Base-by-base conservation (phyloP, 2,797 vertebrate genomes). In the Salarias fasciatus region DNA sequence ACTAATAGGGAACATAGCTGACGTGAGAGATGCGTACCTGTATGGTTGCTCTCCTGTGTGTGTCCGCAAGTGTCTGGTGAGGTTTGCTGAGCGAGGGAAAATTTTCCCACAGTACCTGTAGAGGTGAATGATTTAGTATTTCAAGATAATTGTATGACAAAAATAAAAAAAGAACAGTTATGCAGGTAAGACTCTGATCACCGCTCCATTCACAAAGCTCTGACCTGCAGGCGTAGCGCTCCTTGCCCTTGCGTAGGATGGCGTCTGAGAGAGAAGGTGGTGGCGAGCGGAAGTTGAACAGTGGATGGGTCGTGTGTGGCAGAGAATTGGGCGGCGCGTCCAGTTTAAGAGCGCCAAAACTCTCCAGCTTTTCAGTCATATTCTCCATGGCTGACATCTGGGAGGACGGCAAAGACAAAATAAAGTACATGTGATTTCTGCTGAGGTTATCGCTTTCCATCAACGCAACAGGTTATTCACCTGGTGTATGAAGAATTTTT, bases 311-410 rank as follows among this genome's bases (percentile, higher is more conserved):
- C 41, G 97, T 93, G 85, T 96, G 95, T 87, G 97, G 97, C 90
- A 99, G 94, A 56, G 96, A 93, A 8, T 92, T 91, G 69, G 92
- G 90, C 0, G 94, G 89, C 0, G 91, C 79, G 58, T 98, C 97
- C 4, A 96, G 92, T 87, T 98, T 99, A 85, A 99, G 88, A 83
- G 96, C 93, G 1, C 95, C 94, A 48, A 97, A 98, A 83, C 94
- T 95, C 89, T 99, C 97, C 86, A 99, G 92, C 80, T 99, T 99
- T 88, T 99, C 97, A 0, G 97, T 97, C 97, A 99, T 99, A 11
- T 94, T 99, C 88, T 99, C 96, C 66, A 99, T 99, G 70, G 97
- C 97, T n/a, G 97, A 96, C 96, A 99, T 96, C 97, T 99, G 64
- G 38, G 1, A 37, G 48, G 28, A 8, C 8, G 45, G 0, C 33